Base-by-base conservation (phyloP, 2,888 invertebrate genomes). In the Cabera pusaria region DNA sequence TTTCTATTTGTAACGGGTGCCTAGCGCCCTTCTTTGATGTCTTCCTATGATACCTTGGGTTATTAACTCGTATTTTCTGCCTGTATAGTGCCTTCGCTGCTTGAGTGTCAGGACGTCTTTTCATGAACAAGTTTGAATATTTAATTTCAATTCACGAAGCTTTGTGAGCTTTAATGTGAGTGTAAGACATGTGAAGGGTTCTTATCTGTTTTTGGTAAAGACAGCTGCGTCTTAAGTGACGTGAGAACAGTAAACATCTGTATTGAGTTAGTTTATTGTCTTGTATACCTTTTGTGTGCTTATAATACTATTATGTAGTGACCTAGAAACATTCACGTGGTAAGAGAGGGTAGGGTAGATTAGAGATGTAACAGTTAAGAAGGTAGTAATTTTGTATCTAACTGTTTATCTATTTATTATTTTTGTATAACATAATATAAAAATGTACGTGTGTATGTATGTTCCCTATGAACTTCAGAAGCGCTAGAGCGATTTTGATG, bases 1-100 rank as follows among this genome's bases (percentile, higher is more conserved):
- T 56, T 45, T 32, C 54, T 61, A 59, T 69, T 66, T 70, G 62
- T 57, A 61, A 65, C 59, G 56, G 56, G 45, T 63, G 50, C 61
- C 33, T 47, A 46, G 46, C 51, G 48, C 12, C 24, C 42, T 52
- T 49, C 52, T 61, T 56, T 60, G 59, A 59, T 62, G 61, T 58
- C 49, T 47, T 36, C 17, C 8, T n/a, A n/a, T n/a, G n/a, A n/a
- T 33, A 24, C 27, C 32, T 27, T 32, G n/a, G 18, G 14, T 24
- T 28, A 24, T 28, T 28, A 23, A 12, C n/a, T 17, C 32, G 31
- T 32, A 32, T 32, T 26, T 38, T 32, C 22, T 19, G 9, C 7
- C 21, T n/a, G 14, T 7, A 11, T 31, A 31, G 8, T 17, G 3
- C 10, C 5, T 22, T 2, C 9, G 3, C 18, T 31, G 25, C 22